These are phyloP conservation scores for Trichomycterus rosablanca DNA, from an alignment of 2,113 vertebrate genomes.

Conservation along the genomic window DNA sequence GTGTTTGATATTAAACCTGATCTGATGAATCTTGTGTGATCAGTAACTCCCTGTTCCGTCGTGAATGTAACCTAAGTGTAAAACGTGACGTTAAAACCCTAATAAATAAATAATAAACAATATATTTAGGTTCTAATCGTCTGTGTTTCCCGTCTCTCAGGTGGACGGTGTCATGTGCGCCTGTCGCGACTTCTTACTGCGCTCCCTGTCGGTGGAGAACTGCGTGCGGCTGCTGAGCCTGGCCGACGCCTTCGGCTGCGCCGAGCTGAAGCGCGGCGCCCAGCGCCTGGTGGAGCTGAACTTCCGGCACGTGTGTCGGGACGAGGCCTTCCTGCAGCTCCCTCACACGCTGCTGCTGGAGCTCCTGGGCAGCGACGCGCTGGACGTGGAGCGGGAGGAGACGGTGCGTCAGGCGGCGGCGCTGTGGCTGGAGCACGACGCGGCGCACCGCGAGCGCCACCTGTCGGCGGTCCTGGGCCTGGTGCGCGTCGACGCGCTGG, in stretches of 20 bases:
- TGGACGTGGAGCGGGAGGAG: conserved; percentile 98
- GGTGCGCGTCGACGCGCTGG: conserved; percentile 95
- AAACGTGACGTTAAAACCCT: too few species aligned
- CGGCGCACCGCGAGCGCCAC: conserved; percentile 90
- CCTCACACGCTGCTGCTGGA: conserved; percentile 94
- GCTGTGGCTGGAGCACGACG: conserved; percentile 97
- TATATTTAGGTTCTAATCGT: too few species aligned
- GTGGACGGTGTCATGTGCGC: conserved; percentile 75
- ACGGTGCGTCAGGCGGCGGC: conserved; percentile 96
- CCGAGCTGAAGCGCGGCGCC: conserved; percentile 91
- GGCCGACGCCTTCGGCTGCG: conserved; percentile 93
- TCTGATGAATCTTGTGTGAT: too few species aligned
- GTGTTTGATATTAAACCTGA: too few species aligned
- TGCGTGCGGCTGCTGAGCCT: conserved; percentile 94
- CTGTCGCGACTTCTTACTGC: conserved; percentile 71
- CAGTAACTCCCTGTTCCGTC: too few species aligned
- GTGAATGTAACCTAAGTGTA: too few species aligned
- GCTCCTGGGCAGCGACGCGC: conserved; percentile 95
- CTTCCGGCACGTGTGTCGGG: conserved; percentile 89
- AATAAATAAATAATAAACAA: too few species aligned
- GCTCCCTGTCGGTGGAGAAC: conserved; percentile 94
- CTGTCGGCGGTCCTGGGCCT: conserved; percentile 96
- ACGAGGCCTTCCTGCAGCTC: conserved; percentile 94
- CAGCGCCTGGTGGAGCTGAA: conserved; percentile 99
- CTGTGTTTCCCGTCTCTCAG: too few species aligned